These are phyloP conservation scores for Neria commutata DNA, from an alignment of 2,888 invertebrate genomes.

Conservation along the genomic window DNA sequence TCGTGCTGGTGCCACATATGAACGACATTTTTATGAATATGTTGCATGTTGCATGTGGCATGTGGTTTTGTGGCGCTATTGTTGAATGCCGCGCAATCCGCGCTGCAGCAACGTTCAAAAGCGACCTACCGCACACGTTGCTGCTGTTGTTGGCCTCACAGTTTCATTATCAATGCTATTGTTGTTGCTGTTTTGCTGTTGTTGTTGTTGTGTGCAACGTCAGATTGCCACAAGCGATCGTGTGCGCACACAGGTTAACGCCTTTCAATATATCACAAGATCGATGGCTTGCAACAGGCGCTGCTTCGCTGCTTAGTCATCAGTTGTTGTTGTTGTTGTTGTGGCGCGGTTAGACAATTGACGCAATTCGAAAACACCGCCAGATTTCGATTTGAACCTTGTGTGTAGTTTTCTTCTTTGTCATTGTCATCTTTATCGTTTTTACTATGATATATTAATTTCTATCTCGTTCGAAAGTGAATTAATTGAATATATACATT, in stretches of 20 bases:
- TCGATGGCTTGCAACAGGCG: too few species aligned
- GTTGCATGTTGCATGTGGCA: background rate
- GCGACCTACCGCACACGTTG: constrained; percentile 3
- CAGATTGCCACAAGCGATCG: constrained; percentile 4
- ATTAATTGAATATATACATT: too few species aligned
- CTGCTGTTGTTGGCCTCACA: too few species aligned
- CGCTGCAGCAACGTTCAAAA: background rate
- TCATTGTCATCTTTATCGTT: too few species aligned
- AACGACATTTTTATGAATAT: constrained; percentile 6
- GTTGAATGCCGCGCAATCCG: background rate
- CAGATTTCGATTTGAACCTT: too few species aligned
- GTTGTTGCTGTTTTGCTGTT: background rate
- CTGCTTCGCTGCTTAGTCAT: too few species aligned
- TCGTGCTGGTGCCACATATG: background rate
- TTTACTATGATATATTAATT: too few species aligned
- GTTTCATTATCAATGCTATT: background rate
- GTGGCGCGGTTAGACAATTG: too few species aligned
- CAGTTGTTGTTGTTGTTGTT: too few species aligned
- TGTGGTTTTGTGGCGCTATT: background rate
- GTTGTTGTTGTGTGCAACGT: background rate
- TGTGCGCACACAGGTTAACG: constrained; percentile 13
- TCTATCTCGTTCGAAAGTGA: too few species aligned
- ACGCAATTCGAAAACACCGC: too few species aligned
- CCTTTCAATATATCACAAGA: constrained; percentile 15
- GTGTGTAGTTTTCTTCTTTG: too few species aligned